A percentile compares a stretch with the other conserved stretches of the same genome.
Conservation (phyloP, 2,888 invertebrate species). For the Cyaniris semiargus region DNA sequence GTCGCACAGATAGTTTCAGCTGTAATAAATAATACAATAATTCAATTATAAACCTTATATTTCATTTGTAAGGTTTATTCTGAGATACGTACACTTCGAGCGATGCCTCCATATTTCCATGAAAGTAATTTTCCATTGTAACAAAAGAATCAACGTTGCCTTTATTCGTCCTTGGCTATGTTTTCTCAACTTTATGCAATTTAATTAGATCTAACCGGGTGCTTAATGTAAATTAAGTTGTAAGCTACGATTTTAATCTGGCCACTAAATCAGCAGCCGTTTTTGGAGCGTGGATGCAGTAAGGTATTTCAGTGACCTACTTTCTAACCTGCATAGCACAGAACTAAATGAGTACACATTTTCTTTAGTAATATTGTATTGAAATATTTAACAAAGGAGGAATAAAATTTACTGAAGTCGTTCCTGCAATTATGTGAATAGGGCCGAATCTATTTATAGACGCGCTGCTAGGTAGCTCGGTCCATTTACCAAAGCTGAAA, state of each 20-base stretch:
- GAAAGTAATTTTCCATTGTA: not conserved
- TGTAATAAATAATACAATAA: slow-evolving; percentile 54
- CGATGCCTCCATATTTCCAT: slow-evolving; percentile 16
- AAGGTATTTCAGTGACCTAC: slow-evolving; percentile 57
- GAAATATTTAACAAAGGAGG: slow-evolving; percentile 25
- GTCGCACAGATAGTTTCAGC: slow-evolving; percentile 53
- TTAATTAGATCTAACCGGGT: not conserved
- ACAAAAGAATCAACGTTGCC: not conserved
- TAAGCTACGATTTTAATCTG: slow-evolving; percentile 13
- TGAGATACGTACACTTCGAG: slow-evolving; percentile 2
- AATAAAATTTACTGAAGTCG: slow-evolving; percentile 7
- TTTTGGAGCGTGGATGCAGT: slow-evolving; percentile 44
- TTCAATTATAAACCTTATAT: slow-evolving; percentile 53
- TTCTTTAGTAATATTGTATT: slow-evolving; percentile 29
- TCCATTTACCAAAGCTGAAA: not conserved
- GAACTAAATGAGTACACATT: slow-evolving; percentile 40
- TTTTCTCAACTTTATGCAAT: not conserved
- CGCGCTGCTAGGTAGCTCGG: not conserved
- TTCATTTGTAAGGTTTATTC: slow-evolving; percentile 31
- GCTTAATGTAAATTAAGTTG: not conserved
- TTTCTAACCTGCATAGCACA: slow-evolving; percentile 56
- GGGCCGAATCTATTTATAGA: slow-evolving; percentile 16
- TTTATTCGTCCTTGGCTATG: not conserved
- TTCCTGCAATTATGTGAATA: slow-evolving; percentile 18
- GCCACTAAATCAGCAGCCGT: slow-evolving; percentile 38